Conservation (phyloP, 2,888 invertebrate species). For the Rutpela maculata region DNA sequence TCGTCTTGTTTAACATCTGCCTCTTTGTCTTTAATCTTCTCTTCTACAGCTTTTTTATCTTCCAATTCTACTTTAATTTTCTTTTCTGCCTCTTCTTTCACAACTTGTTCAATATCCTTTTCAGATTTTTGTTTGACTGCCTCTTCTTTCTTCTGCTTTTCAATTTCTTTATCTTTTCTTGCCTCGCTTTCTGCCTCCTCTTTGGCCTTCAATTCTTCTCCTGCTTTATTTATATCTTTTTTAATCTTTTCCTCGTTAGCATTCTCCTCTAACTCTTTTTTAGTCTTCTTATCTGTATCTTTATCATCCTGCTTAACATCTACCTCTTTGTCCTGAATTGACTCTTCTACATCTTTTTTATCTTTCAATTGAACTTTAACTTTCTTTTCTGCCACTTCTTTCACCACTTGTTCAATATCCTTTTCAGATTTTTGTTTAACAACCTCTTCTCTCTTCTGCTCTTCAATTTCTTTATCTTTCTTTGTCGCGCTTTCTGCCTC, state of each 20-base stretch:
- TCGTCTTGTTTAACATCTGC: conserved; percentile 42
- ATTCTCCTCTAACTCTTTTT: conserved; percentile 43
- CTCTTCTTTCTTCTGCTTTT: conserved; percentile 20
- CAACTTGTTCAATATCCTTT: conserved; percentile 49
- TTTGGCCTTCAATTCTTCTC: conserved; percentile 42
- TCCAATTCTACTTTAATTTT: conserved; percentile 53
- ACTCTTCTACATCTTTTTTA: conserved; percentile 52
- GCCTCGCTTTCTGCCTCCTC: no score
- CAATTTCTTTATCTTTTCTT: no score
- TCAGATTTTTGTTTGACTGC: conserved; percentile 45
- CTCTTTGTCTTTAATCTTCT: conserved; percentile 43
- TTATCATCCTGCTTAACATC: no score
- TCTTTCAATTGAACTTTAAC: conserved; percentile 42
- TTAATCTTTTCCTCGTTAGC: conserved; percentile 43
- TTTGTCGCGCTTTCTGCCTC: conserved; percentile 40
- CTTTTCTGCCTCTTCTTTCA: conserved; percentile 52
- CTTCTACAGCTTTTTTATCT: conserved; percentile 46
- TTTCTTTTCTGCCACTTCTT: conserved; percentile 43
- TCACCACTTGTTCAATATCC: conserved; percentile 47
- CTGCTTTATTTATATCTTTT: conserved; percentile 41
- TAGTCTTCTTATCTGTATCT: conserved; percentile 38
- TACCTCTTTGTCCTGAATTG: conserved; percentile 52
- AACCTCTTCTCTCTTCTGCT: conserved; percentile 43
- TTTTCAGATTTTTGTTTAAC: conserved; percentile 46
- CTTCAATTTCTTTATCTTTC: conserved; percentile 41